phyloP scores from a whole-genome alignment of 2,113 vertebrate species.

The Mandrillus leucophaeus region DNA sequence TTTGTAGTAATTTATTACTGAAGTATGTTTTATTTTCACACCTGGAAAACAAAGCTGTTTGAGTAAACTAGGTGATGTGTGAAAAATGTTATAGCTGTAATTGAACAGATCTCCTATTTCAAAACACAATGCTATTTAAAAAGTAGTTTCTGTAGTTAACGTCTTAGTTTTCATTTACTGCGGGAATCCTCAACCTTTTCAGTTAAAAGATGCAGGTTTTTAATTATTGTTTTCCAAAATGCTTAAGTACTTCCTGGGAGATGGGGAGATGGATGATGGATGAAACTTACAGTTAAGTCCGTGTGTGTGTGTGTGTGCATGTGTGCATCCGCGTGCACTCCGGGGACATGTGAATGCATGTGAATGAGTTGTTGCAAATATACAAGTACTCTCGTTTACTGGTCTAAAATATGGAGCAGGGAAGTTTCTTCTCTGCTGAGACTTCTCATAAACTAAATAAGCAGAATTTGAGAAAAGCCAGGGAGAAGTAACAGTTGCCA shows the following conservation, averaged over 20 bases:
- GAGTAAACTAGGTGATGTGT: background rate
- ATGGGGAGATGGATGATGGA: background rate
- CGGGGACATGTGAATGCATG: too few relatives aligned
- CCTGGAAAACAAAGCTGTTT: background rate
- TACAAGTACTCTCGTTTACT: background rate
- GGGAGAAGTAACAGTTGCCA: background rate
- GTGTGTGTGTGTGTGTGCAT: background rate
- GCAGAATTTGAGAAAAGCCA: background rate
- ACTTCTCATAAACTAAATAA: background rate
- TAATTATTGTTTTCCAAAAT: background rate
- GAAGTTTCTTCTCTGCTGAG: background rate
- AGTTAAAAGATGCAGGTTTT: background rate
- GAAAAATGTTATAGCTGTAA: background rate
- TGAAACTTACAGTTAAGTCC: background rate
- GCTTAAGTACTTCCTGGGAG: background rate
- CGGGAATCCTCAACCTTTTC: background rate
- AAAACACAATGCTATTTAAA: background rate
- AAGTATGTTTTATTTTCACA: conserved; percentile 9
- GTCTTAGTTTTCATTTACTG: background rate
- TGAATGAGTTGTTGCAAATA: background rate
- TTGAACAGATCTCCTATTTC: background rate
- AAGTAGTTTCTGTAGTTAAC: background rate
- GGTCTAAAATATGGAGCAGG: background rate
- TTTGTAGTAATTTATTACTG: background rate
- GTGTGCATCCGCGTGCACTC: too few relatives aligned